These are phyloP conservation scores for Drosophila mojavensis DNA, from an alignment of 1,140 invertebrate species.

Conservation along the genomic window DNA sequence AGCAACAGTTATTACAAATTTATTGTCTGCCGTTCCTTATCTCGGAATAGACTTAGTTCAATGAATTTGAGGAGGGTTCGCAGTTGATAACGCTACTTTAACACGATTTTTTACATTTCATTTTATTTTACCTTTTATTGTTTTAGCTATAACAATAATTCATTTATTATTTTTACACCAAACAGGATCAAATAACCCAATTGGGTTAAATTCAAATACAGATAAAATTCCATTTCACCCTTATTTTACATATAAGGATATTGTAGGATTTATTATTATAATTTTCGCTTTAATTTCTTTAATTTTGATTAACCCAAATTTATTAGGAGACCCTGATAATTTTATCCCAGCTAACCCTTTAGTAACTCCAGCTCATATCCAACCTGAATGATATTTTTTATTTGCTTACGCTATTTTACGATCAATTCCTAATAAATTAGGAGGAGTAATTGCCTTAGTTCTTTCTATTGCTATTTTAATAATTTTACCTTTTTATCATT, in stretches of 20 bases:
- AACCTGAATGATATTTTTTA: conserved; percentile 91
- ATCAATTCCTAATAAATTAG: conserved; percentile 90
- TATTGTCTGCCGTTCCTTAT: conserved; percentile 88
- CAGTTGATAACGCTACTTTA: conserved; percentile 88
- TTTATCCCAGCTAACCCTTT: conserved; percentile 89
- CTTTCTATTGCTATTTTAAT: conserved; percentile 87
- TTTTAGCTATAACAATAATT: conserved; percentile 86
- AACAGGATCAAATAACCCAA: conserved; percentile 87
- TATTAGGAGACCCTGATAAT: conserved; percentile 88
- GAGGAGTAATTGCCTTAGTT: conserved; percentile 88
- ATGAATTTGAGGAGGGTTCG: no score
- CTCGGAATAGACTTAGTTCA: conserved; percentile 72
- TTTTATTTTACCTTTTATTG: conserved; percentile 89
- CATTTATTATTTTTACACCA: conserved; percentile 87
- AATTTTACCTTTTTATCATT: conserved; percentile 85
- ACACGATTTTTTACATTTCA: conserved; percentile 90
- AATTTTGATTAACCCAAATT: conserved; percentile 85
- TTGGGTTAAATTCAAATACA: conserved; percentile 86
- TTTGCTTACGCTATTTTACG: conserved; percentile 91
- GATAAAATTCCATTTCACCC: conserved; percentile 87
- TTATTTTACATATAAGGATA: conserved; percentile 87
- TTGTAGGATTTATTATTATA: conserved; percentile 77
- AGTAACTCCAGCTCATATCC: conserved; percentile 89
- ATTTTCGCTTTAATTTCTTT: conserved; percentile 84
- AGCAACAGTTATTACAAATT: conserved; percentile 89